Evolutionary conservation across 2,888 invertebrate genomes (phyloP).

Genomic region (Chrysopilus asiliformis): DNA sequence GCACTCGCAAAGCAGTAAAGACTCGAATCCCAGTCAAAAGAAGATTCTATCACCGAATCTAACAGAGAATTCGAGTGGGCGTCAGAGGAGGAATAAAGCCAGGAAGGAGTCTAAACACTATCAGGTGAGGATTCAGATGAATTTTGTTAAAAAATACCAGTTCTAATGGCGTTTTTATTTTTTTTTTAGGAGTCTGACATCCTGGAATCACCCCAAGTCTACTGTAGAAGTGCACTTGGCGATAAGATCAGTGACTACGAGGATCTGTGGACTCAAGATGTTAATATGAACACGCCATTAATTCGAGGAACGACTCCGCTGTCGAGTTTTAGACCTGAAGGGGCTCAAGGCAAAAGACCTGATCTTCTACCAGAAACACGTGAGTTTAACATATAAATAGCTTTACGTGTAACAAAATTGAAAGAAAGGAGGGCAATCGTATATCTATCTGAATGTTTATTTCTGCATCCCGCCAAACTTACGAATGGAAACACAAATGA

Average conservation of each 20-base stretch:
- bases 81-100: conserved; percentile 36
- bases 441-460: too few relatives aligned
- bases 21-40: conserved; percentile 39
- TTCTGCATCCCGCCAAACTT: too few relatives aligned
- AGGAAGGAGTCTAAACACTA: conserved; percentile 59
- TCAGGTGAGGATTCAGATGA: conserved; percentile 39
- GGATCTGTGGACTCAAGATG: conserved; percentile 75
- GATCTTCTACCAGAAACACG: conserved; percentile 48
- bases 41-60: conserved; percentile 35
- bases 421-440: too few relatives aligned
- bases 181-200: conserved; percentile 63
- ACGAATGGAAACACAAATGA: too few relatives aligned
- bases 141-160: not conserved
- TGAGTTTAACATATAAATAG: too few relatives aligned
- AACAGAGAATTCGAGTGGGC: conserved; percentile 37
- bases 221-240: conserved; percentile 73
- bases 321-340: conserved; percentile 32
- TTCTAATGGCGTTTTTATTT: conserved; percentile 21
- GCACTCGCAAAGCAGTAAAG: conserved; percentile 40
- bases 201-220: conserved; percentile 65
- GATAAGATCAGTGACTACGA: conserved; percentile 93
- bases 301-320: conserved; percentile 42
- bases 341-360: conserved; percentile 35
- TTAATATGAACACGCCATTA: conserved; percentile 34
- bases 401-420: too few relatives aligned